A percentile compares a stretch with the other conserved stretches of the same genome.
These are phyloP conservation scores for Conger conger DNA, from an alignment of 2,113 vertebrate species.

Conservation along the genomic window DNA sequence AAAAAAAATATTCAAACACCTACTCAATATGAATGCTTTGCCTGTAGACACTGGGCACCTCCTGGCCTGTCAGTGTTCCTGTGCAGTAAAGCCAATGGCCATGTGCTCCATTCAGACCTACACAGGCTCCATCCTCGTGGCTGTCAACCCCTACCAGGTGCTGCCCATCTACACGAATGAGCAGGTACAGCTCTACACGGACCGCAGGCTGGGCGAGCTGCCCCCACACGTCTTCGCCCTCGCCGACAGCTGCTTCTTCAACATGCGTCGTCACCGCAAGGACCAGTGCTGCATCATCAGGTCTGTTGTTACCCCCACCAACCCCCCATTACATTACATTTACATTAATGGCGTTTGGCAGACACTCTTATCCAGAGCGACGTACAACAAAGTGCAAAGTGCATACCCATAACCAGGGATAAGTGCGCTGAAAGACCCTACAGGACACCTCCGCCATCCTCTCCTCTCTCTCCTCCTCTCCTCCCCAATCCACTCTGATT, in stretches of 20 bases:
- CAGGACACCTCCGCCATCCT: neutral
- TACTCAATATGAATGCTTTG: neutral
- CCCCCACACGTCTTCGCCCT: constrained; percentile 92
- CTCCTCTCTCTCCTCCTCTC: neutral
- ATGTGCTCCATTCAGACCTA: constrained; percentile 75
- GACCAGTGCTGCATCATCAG: constrained; percentile 96
- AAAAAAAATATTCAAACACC: too few relatives aligned
- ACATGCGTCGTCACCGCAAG: constrained; percentile 81
- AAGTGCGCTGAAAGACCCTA: too few relatives aligned
- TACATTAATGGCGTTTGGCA: too few relatives aligned
- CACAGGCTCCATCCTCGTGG: constrained; percentile 93
- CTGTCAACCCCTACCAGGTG: constrained; percentile 93
- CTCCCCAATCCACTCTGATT: neutral
- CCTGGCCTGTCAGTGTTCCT: neutral
- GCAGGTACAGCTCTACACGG: constrained; percentile 83
- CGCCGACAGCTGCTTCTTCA: constrained; percentile 93
- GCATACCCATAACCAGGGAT: too few relatives aligned
- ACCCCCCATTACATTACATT: too few relatives aligned
- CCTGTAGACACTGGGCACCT: neutral
- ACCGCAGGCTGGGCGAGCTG: constrained; percentile 81
- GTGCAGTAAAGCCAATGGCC: neutral
- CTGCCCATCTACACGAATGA: constrained; percentile 88
- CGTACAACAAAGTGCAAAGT: too few relatives aligned
- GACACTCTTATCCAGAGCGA: too few relatives aligned
- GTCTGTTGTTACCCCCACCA: constrained; percentile 57